These are phyloP conservation scores for Daboia siamensis DNA, from an alignment of 2,113 vertebrate species.

Conservation along the genomic window DNA sequence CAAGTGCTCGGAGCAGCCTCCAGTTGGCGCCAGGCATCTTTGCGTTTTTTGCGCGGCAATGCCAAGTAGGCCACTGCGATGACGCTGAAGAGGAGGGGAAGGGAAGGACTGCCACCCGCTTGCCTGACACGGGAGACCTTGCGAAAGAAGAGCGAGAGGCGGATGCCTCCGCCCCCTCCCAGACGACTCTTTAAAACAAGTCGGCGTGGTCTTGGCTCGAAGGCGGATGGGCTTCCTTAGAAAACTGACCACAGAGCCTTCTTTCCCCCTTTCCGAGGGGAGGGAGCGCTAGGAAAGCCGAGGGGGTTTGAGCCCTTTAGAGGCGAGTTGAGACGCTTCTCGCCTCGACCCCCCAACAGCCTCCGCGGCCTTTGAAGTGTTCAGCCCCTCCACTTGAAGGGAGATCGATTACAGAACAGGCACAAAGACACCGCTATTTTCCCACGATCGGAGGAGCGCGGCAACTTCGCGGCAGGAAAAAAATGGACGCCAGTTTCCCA, in stretches of 20 bases:
- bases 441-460: slow-evolving; percentile 77
- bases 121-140: background rate
- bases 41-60: background rate
- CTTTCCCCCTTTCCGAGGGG: slow-evolving; percentile 12
- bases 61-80: slow-evolving; percentile 12
- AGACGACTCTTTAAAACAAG: background rate
- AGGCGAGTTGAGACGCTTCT: slow-evolving; percentile 61
- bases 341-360: slow-evolving; percentile 73
- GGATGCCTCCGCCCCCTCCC: background rate
- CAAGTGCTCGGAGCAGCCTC: background rate
- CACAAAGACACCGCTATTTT: slow-evolving; percentile 77
- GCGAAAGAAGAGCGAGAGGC: background rate
- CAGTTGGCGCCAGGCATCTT: slow-evolving; percentile 16
- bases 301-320: slow-evolving; percentile 36
- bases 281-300: slow-evolving; percentile 33
- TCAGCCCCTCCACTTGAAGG: slow-evolving; percentile 70
- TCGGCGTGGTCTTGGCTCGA: background rate
- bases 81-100: background rate
- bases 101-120: rapidly evolving
- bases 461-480: slow-evolving; percentile 59
- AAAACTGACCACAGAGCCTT: slow-evolving; percentile 31
- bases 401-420: slow-evolving; percentile 85
- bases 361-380: slow-evolving; percentile 77
- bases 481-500: slow-evolving; percentile 44
- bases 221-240: background rate